Conservation (phyloP, 2,113 vertebrate species). For the Crotophaga sulcirostris region DNA sequence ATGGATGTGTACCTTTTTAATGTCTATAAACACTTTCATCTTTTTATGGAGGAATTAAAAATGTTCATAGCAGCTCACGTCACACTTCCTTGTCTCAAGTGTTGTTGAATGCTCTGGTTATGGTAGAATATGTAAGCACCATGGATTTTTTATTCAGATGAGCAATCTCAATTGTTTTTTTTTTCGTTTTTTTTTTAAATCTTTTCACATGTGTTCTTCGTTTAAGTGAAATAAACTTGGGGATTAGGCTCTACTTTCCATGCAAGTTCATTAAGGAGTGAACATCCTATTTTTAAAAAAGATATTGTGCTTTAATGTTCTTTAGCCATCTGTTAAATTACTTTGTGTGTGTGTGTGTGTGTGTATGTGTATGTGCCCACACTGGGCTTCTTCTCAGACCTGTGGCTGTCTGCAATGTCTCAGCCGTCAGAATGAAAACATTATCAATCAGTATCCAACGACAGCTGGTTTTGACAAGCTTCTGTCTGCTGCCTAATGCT, state of each 20-base stretch:
- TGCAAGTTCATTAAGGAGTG: conserved; percentile 63
- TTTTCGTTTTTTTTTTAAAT: not conserved
- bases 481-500: conserved; percentile 92
- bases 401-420: conserved; percentile 75
- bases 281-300: conserved; percentile 64
- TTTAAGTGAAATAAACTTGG: conserved; percentile 42
- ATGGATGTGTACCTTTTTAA: conserved; percentile 49
- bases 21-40: conserved; percentile 18
- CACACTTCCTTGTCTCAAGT: conserved; percentile 14
- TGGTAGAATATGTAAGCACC: not conserved
- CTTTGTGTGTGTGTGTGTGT: conserved; percentile 50
- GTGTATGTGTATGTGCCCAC: conserved; percentile 56
- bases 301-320: conserved; percentile 66
- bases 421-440: conserved; percentile 87
- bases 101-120: conserved; percentile 44
- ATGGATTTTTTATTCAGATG: conserved; percentile 11
- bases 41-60: conserved; percentile 39
- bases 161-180: not conserved
- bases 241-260: conserved; percentile 34
- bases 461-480: conserved; percentile 97
- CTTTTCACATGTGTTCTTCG: conserved; percentile 23
- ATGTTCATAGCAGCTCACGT: not conserved
- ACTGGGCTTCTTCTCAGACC: conserved; percentile 76
- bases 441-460: conserved; percentile 92
- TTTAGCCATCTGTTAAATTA: conserved; percentile 79